Evolutionary conservation across 2,113 vertebrate species (phyloP).

Genomic region (Chloebia gouldiae): DNA sequence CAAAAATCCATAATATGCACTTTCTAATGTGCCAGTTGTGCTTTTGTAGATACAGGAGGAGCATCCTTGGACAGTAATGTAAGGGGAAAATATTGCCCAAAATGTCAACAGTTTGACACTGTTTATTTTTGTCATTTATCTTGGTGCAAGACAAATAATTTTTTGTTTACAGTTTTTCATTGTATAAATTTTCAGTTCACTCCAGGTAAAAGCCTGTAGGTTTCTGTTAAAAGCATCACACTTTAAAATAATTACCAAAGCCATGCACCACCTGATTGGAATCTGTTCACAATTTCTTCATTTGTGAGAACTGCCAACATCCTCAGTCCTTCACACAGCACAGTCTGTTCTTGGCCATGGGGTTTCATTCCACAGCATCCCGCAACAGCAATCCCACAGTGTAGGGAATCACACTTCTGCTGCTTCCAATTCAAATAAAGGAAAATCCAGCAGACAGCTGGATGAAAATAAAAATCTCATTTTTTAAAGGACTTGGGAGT

Average conservation of each 20-base stretch:
- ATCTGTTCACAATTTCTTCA: neutral
- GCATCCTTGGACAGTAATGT: neutral
- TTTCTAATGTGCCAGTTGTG: neutral
- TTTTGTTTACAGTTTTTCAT: neutral
- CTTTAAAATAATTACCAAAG: neutral
- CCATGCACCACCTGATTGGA: neutral
- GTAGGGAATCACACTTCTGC: neutral
- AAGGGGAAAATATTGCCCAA: neutral
- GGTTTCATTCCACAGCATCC: constrained; percentile 10
- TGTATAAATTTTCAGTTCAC: neutral
- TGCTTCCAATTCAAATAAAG: constrained; percentile 39
- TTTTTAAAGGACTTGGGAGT: neutral
- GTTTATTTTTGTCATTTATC: neutral
- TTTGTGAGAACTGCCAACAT: neutral
- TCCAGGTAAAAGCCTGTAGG: neutral
- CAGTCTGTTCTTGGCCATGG: constrained; percentile 14
- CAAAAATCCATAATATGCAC: neutral
- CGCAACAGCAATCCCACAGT: neutral
- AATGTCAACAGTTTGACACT: neutral
- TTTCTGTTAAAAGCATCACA: neutral
- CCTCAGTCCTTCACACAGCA: neutral
- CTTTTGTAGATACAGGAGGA: neutral
- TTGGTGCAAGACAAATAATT: neutral
- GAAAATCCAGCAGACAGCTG: constrained; percentile 6
- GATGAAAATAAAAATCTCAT: neutral